These are phyloP conservation scores for Isaurus tuberculatus DNA, from an alignment of 92 coral and sea anemone species.

Conservation along the genomic window DNA sequence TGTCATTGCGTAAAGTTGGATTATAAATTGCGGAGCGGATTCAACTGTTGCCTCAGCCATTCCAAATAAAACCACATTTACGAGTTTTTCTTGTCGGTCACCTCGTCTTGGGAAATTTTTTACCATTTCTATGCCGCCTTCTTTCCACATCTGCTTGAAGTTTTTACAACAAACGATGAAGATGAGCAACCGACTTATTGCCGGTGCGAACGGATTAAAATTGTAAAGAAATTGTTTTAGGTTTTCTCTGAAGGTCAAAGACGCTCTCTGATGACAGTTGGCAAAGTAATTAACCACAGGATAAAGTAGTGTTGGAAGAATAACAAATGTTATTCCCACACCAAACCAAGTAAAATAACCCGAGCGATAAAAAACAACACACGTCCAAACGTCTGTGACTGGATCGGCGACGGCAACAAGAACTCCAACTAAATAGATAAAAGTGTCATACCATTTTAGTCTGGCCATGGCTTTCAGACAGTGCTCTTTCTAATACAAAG, in stretches of 20 bases:
- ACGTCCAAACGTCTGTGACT: conserved; percentile 28
- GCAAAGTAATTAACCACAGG: conserved; percentile 13
- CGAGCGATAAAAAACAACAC: conserved; percentile 26
- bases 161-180: conserved; percentile 26
- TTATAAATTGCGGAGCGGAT: conserved; percentile 58
- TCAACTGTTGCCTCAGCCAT: conserved; percentile 53
- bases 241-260: background rate
- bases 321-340: conserved; percentile 17
- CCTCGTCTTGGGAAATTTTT: conserved; percentile 35
- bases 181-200: conserved; percentile 22
- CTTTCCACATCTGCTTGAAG: conserved; percentile 30
- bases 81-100: conserved; percentile 19
- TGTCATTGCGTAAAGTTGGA: conserved; percentile 61
- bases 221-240: background rate
- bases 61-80: conserved; percentile 1
- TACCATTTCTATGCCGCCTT: conserved; percentile 6
- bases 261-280: background rate
- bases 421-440: conserved; percentile 2
- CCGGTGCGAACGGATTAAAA: conserved; percentile 21
- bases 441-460: conserved; percentile 24
- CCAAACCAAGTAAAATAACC: conserved; percentile 24
- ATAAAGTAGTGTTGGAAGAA: background rate
- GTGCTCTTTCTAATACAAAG: too few relatives aligned
- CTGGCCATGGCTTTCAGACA: background rate
- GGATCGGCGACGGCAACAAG: conserved; percentile 29